Evolutionary conservation across 1,140 invertebrate species (phyloP).

Genomic region (Hylyphantes graminicola): DNA sequence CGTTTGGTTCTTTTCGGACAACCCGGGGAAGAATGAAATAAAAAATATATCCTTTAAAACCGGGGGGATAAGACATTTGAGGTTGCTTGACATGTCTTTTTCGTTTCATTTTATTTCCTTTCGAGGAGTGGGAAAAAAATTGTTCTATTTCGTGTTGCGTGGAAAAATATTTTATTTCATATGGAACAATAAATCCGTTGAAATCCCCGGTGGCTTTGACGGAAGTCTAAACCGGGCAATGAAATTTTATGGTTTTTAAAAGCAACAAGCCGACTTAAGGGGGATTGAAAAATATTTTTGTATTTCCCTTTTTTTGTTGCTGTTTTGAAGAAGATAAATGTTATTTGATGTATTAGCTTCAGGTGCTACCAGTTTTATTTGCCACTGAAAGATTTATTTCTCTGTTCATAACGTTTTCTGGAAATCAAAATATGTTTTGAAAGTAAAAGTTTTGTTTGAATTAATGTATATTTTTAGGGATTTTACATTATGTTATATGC

Average conservation of each 20-base stretch:
- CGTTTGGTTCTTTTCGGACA: neutral
- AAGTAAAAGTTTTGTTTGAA: too few species aligned
- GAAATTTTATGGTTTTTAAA: conserved; percentile 54
- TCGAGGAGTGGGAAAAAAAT: conserved; percentile 12
- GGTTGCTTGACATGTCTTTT: conserved; percentile 51
- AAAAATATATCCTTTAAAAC: conserved; percentile 58
- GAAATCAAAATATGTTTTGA: too few species aligned
- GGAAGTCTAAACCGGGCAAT: conserved; percentile 41
- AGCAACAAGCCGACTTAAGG: conserved; percentile 20
- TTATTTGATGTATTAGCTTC: conserved; percentile 13
- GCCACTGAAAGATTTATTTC: neutral
- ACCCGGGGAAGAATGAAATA: conserved; percentile 3
- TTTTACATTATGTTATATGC: too few species aligned
- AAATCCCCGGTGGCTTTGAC: conserved; percentile 43
- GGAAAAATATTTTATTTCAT: conserved; percentile 25
- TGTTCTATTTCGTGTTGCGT: conserved; percentile 17
- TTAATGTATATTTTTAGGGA: too few species aligned
- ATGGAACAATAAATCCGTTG: conserved; percentile 46
- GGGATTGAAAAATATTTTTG: neutral
- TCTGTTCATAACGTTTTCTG: too few species aligned
- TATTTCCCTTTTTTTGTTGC: too few species aligned
- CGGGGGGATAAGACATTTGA: conserved; percentile 57
- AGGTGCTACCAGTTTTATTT: neutral
- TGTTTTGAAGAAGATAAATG: conserved; percentile 10
- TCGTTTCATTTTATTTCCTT: conserved; percentile 32